Conservation (phyloP, 2,888 invertebrate species). For the Mythimna loreyi region DNA sequence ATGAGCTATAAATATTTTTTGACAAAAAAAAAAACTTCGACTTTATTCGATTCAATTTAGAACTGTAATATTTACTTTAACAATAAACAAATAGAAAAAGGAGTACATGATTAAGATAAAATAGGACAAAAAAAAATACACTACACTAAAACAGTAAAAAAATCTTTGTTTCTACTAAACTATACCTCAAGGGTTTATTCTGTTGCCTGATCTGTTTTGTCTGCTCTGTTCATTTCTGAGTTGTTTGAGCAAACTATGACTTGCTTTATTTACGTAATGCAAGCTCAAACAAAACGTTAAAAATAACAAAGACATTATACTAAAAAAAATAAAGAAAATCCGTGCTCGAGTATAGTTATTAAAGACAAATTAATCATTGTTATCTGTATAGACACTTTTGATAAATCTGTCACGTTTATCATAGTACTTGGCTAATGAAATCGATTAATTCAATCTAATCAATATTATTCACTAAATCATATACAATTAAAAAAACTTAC, state of each 20-base stretch:
- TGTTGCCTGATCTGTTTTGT: not conserved
- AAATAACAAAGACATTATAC: not conserved
- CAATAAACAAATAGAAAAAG: too few species aligned
- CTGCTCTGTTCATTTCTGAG: too few species aligned
- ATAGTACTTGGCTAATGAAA: not conserved
- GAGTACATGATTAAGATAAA: too few species aligned
- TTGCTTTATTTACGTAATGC: too few species aligned
- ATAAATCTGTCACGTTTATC: constrained; percentile 45
- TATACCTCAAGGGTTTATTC: not conserved
- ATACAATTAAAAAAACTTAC: not conserved
- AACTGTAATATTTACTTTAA: too few species aligned
- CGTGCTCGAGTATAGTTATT: not conserved
- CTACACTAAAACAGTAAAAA: not conserved
- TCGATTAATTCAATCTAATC: constrained; percentile 43
- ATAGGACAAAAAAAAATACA: too few species aligned
- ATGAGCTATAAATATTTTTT: not conserved
- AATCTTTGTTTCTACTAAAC: not conserved
- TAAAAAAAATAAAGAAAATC: not conserved
- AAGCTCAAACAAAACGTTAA: not conserved
- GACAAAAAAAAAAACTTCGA: too few species aligned
- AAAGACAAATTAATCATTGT: not conserved
- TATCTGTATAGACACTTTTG: not conserved
- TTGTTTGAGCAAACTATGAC: too few species aligned
- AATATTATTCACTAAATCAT: constrained; percentile 7
- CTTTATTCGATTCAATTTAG: too few species aligned